phyloP scores from a whole-genome alignment of 2,797 vertebrate species.

The Pangasius macronema region DNA sequence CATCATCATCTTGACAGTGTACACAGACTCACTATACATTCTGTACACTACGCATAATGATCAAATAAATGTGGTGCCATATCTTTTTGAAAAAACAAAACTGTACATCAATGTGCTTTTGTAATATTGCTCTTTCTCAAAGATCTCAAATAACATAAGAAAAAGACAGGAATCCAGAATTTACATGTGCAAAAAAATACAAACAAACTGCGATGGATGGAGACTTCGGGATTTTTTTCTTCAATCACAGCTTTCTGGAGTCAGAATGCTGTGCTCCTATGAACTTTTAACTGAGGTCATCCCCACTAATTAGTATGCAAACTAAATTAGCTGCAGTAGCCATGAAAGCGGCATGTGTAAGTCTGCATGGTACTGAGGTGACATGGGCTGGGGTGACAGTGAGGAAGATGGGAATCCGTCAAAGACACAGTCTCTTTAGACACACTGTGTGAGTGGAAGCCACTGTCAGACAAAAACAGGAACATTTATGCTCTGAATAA shows the following conservation, averaged over 20 bases:
- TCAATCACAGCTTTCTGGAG: background rate
- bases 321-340: constrained; percentile 58
- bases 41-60: background rate
- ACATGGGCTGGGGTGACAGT: background rate
- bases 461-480: background rate
- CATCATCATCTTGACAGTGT: background rate
- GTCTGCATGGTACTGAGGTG: background rate
- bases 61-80: background rate
- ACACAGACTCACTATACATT: background rate
- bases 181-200: background rate
- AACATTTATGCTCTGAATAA: background rate
- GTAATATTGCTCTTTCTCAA: background rate
- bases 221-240: background rate
- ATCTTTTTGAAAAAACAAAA: background rate
- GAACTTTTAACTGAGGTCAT: constrained; percentile 65
- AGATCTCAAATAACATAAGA: background rate
- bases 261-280: constrained; percentile 31
- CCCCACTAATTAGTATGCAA: constrained; percentile 62
- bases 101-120: background rate
- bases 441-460: background rate
- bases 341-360: constrained; percentile 43
- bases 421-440: background rate
- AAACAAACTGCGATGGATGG: background rate
- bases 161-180: background rate
- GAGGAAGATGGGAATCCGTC: background rate